Evolutionary conservation across 2,113 vertebrate genomes (phyloP), one percentile per base, ranked within the genome.

Genomic region (Cricetomys ansorgei): DNA sequence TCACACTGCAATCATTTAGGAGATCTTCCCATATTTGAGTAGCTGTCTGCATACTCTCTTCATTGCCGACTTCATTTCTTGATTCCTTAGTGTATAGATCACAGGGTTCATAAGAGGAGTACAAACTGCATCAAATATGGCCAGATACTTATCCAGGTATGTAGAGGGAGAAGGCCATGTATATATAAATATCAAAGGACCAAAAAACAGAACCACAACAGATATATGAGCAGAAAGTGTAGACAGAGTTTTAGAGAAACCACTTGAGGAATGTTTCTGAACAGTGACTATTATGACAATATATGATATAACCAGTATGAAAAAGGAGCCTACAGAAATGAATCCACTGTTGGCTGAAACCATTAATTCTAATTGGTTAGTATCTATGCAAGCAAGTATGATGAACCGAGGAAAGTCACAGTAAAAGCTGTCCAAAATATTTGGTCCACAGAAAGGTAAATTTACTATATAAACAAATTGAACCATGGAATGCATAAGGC

Each of bases 71-170:
- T 94, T 93, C 91, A 98, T 96, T 15, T 97, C 97, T 43, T 96
- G 70, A 75, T 97, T 98, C 37, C 97, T 97, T 34, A 97, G 34
- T 25, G 95, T 96, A 13, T 97, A 98, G 50, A 98, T 97, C 0
- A 97, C 10, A 25, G 96, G 94, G 48, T 98, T 98, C 29, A 98
- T 29, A 57, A 98, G 48, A 21, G 96, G 76, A 84, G 93, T 95
- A 1, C 97, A 34, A 75, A 96, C 77, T 13, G 94, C 89, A 89
- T 97, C 95, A 79, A 97, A 90, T 75, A 97, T 57, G 19, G 90
- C 96, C 29, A 97, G 86, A 84, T 85, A 91, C 21, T 97, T 96
- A 64, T 97, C 96, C 72, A 97, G 16, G 40, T 95, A n/a, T 48
- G 13, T 89, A 0, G 89, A 89, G 0, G 93, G 73, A 16, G 50